Evolutionary conservation across 2,113 vertebrate species (phyloP).

Genomic region (Brachyhypopomus gauderio): DNA sequence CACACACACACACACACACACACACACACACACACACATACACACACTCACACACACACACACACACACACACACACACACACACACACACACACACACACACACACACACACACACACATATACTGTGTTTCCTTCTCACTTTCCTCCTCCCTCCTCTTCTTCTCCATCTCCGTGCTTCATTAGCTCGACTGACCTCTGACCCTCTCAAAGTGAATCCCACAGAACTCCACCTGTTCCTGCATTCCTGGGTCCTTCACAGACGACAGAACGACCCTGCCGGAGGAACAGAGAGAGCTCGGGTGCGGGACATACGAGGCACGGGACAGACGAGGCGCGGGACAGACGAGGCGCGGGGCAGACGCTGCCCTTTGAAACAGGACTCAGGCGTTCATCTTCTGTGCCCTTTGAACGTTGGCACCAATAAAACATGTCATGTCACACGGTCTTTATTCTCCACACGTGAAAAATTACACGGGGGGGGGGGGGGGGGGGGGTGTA

Average conservation of each 20-base stretch:
- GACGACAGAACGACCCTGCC: neutral
- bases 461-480: too few relatives aligned
- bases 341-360: neutral
- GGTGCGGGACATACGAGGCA: too few relatives aligned
- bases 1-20: neutral
- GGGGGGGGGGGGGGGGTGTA: too few relatives aligned
- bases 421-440: conserved; percentile 19
- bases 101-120: neutral
- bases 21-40: neutral
- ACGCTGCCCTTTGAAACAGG: conserved; percentile 17
- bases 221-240: conserved; percentile 29
- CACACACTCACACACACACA: neutral
- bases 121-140: neutral
- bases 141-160: neutral
- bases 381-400: neutral
- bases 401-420: neutral
- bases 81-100: too few relatives aligned
- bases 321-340: too few relatives aligned
- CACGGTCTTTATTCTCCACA: neutral
- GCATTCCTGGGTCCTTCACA: neutral
- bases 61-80: neutral
- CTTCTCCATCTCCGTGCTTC: neutral
- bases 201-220: conserved; percentile 6
- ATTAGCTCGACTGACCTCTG: neutral
- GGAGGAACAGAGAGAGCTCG: neutral